These are phyloP conservation scores for Dendrolimus houi DNA, from an alignment of 2,888 invertebrate genomes.

Conservation along the genomic window DNA sequence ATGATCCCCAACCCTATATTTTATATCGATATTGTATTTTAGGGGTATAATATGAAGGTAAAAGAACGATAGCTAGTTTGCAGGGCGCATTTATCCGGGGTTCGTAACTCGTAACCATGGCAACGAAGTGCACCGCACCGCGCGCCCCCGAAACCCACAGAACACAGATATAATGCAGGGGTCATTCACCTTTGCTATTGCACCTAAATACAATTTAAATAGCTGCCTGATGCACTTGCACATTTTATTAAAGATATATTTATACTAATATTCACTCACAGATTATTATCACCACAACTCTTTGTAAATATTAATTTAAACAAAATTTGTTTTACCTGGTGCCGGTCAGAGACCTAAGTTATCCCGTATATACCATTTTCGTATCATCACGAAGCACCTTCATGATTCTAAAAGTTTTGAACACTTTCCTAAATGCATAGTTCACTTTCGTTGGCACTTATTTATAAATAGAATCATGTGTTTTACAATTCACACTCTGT, in stretches of 20 bases:
- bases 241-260: too few relatives aligned
- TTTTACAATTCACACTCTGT: neutral
- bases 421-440: neutral
- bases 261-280: neutral
- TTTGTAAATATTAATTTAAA: neutral
- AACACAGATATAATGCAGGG: neutral
- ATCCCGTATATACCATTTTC: neutral
- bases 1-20: too few relatives aligned
- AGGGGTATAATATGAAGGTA: too few relatives aligned
- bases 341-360: neutral
- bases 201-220: too few relatives aligned
- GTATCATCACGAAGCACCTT: neutral
- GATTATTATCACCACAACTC: neutral
- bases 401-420: neutral
- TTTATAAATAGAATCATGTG: neutral
- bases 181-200: slow-evolving; percentile 2
- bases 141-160: neutral
- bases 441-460: neutral
- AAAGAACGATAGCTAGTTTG: too few relatives aligned
- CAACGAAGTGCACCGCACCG: slow-evolving; percentile 3
- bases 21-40: too few relatives aligned
- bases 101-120: neutral
- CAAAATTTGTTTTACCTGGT: neutral
- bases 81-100: neutral
- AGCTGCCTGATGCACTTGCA: too few relatives aligned